Evolutionary conservation across 2,113 vertebrate genomes (phyloP), one percentile per base, ranked within the genome.

Genomic region (Laterallus jamaicensis): DNA sequence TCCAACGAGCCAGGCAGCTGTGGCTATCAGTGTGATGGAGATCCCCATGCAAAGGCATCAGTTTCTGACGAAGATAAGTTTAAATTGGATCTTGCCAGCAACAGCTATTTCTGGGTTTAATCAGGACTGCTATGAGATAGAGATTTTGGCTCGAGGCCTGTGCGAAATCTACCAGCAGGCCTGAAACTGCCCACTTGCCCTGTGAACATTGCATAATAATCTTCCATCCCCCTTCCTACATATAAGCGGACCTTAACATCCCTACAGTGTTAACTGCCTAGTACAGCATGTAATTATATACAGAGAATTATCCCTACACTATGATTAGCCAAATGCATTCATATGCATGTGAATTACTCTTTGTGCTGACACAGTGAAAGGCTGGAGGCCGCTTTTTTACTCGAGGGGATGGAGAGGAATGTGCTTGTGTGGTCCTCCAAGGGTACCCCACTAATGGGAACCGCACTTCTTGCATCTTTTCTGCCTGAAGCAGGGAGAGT

Each of bases 251-350:
- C 86, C 82, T 96, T 91, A 84, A 94, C 77, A 92, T 85, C 85
- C 82, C 92, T 86, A 59, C 73, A 93, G 96, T 96, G 95, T 76
- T 97, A 96, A 96, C 95, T 97, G 90, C 80, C 74, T 96, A 52
- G 93, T 95, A 71, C 92, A 95, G 88, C 94, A 60, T 91, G 52
- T 96, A 97, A 97, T 97, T 97, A 97, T 94, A 97, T 71, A 82
- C 85, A 97, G 94, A 95, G 85, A 93, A 94, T 96, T 96, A 97
- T 93, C 92, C 93, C 92, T 95, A 77, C 86, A 73, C 95, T 96
- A 60, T 96, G 97, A 97, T 97, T 98, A 97, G 95, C 95, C 96
- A 95, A 96, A 87, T 64, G 94, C 88, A 90, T 96, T 95, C 95
- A 95, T 85, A 92, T 93, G 93, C 91, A 96, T 91, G 91, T 88